These are phyloP conservation scores for Planococcus citri DNA, from an alignment of 1,140 invertebrate genomes.

Conservation along the genomic window DNA sequence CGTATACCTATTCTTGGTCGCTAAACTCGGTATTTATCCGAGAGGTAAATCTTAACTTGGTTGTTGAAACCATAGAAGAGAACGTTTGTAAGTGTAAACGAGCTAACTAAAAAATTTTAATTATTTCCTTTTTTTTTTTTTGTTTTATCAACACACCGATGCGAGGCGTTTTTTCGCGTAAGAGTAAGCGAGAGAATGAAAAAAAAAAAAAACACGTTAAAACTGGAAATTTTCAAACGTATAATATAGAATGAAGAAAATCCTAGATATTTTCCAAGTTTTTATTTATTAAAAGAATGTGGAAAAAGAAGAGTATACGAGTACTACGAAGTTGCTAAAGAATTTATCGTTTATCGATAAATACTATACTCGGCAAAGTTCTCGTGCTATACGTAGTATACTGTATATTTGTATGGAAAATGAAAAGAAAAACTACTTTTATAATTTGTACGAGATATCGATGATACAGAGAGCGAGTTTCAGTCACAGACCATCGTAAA, in stretches of 20 bases:
- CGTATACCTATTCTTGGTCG: not conserved
- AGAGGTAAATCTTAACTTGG: not conserved
- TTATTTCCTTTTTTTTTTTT: not conserved
- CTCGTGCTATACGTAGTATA: too few relatives aligned
- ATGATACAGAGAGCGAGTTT: slow-evolving; percentile 14
- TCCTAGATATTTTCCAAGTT: not conserved
- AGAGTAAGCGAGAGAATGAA: too few relatives aligned
- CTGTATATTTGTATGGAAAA: not conserved
- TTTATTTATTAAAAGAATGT: not conserved
- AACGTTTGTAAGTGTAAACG: not conserved
- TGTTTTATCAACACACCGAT: too few relatives aligned
- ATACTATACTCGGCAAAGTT: too few relatives aligned
- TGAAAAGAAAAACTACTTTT: slow-evolving; percentile 16
- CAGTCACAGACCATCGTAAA: not conserved
- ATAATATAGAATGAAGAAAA: too few relatives aligned
- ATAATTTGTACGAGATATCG: slow-evolving; percentile 18
- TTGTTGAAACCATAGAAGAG: not conserved
- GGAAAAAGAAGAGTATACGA: too few relatives aligned
- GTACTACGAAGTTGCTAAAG: not conserved
- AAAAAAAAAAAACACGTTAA: not conserved
- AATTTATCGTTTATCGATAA: slow-evolving; percentile 17
- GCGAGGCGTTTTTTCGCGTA: too few relatives aligned
- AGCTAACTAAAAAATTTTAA: not conserved
- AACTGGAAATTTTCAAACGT: not conserved
- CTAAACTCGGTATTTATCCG: not conserved